Evolutionary conservation across 2,888 invertebrate genomes (phyloP), one percentile per base, ranked within the genome.

Genomic region (Sarcophaga caerulescens): DNA sequence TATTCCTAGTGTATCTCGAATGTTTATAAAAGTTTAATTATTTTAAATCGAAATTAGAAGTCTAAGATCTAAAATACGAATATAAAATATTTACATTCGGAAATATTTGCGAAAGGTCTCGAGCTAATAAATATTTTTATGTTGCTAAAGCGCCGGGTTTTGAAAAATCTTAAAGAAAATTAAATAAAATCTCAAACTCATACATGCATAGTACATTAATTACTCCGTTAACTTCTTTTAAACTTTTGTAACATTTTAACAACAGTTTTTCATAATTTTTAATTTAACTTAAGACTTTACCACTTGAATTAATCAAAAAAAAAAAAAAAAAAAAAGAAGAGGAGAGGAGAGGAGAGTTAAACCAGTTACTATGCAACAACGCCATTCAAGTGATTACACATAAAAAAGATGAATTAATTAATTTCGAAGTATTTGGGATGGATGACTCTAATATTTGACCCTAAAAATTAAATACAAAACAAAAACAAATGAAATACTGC

Each of bases 401-500:
- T 59, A 69, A 81, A 76, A 81, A 76, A 70, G 63, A 76, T 19
- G 45, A 76, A 81, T 76, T 81, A 71, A 76, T 76, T 76, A 76
- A 76, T 76, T 76, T 76, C 59, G 57, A 81, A 52, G 23, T 23
- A 71, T 71, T 79, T 79, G 25, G 35, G 35, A 44, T 45, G 44
- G n/a, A 65, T 65, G 19, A 66, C 12, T 57, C 11, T 52, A 71
- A 71, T 4, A 85, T 79, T 71, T 83, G 70, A 63, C 65, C 60
- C 77, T 10, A 60, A 81, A 79, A 68, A 65, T 45, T 57, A 57
- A 19, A n/a, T 35, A 12, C 23, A 74, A 69, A 68, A 21, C 77
- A 21, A 23, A 70, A 57, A 69, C 17, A 45, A 47, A 17, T 19
- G 4, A 57, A 35, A 44, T 8, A 44, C 19, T 11, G 6, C 52